These are phyloP conservation scores for Tetragnatha versicolor DNA, from an alignment of 1,140 invertebrate species.

Conservation along the genomic window DNA sequence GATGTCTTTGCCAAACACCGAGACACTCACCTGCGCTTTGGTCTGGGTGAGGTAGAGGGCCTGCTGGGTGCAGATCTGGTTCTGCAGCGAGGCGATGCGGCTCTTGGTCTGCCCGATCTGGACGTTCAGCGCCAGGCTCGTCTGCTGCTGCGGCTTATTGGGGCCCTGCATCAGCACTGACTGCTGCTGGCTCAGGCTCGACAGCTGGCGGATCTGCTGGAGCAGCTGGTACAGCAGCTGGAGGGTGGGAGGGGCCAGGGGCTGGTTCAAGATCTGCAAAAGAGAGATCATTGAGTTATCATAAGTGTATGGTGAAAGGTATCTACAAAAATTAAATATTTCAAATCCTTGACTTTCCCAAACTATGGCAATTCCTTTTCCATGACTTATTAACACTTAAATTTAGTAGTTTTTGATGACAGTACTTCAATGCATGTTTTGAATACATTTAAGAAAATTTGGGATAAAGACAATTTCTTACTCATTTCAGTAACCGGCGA, in stretches of 20 bases:
- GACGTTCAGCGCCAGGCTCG: conserved; percentile 76
- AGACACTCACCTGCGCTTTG: conserved; percentile 27
- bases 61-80: conserved; percentile 91
- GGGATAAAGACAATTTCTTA: too few species aligned
- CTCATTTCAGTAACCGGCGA: too few species aligned
- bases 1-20: too few species aligned
- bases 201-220: conserved; percentile 81
- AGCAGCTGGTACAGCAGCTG: conserved; percentile 83
- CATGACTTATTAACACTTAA: too few species aligned
- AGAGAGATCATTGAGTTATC: too few species aligned
- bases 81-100: conserved; percentile 88
- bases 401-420: too few species aligned
- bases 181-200: conserved; percentile 71
- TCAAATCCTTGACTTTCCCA: too few species aligned
- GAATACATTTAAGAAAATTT: too few species aligned
- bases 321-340: too few species aligned
- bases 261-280: conserved; percentile 87
- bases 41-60: conserved; percentile 88
- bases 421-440: too few species aligned
- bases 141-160: conserved; percentile 58
- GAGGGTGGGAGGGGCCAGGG: conserved; percentile 88
- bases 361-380: too few species aligned
- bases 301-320: too few species aligned
- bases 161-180: conserved; percentile 1
- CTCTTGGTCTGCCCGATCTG: conserved; percentile 92